Evolutionary conservation across 2,888 invertebrate species (phyloP).

Genomic region (Hydroisotoma schaefferi): DNA sequence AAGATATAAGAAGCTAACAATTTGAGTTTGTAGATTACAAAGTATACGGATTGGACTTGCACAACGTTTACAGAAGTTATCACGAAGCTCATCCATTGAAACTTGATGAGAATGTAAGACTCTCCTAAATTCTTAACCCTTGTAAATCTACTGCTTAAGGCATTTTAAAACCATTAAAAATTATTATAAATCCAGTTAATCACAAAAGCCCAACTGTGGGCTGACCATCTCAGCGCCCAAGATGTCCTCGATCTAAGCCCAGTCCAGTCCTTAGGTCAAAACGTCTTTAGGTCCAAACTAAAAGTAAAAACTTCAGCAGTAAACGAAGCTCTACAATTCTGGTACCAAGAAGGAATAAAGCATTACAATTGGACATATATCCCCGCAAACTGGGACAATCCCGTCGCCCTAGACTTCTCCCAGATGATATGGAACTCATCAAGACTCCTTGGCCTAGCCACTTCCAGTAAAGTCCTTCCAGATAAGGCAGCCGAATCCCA

Average conservation of each 20-base stretch:
- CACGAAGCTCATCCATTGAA: conserved; percentile 27
- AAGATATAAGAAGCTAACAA: not conserved
- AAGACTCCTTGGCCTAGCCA: conserved; percentile 22
- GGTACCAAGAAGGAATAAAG: conserved; percentile 28
- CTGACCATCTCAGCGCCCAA: conserved; percentile 8
- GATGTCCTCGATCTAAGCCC: conserved; percentile 22
- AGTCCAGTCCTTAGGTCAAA: conserved; percentile 23
- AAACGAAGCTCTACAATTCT: conserved; percentile 31
- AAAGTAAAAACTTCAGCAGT: conserved; percentile 18
- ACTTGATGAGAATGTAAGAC: conserved; percentile 23
- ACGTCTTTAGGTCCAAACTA: conserved; percentile 22
- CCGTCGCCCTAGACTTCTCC: conserved; percentile 28
- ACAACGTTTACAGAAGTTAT: conserved; percentile 22
- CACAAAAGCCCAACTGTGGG: conserved; percentile 25
- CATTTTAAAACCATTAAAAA: not conserved
- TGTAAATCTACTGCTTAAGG: not conserved
- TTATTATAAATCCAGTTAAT: conserved; percentile 9
- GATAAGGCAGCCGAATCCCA: too few species aligned
- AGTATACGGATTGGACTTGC: conserved; percentile 19
- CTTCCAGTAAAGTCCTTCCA: not conserved
- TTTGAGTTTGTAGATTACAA: not conserved
- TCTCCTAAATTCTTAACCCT: not conserved
- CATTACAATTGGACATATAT: conserved; percentile 25
- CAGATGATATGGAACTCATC: conserved; percentile 32
- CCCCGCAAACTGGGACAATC: conserved; percentile 28